Evolutionary conservation across 2,888 invertebrate species (phyloP), one percentile per base, ranked within the genome.

Genomic region (Busseola fusca): DNA sequence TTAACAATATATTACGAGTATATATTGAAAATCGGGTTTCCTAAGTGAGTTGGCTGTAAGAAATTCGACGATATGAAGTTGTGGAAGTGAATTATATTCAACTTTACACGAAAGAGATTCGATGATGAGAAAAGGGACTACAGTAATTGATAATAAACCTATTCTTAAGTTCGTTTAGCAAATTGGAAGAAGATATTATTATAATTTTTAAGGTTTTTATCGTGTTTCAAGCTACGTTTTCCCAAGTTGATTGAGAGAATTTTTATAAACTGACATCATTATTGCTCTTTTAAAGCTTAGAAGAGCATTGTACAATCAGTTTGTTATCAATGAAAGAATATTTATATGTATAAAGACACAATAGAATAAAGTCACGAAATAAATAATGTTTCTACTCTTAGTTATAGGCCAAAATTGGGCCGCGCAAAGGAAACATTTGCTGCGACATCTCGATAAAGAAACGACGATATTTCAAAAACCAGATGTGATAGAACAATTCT

Each of bases 401-500:
- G 21, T n/a, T 63, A 6, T 27, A 34, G 1, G 62, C 4, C 2
- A 16, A 56, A 56, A 59, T 72, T 27, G 9, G 12, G 5, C 27
- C 4, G 12, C 7, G 10, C 25, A 3, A 18, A 21, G 1, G 5
- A 40, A 21, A 14, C 0, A 48, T 54, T 25, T 21, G 12, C 18
- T n/a, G 7, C 45, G 18, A 54, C 7, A 18, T 58, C 54, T 27
- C 50, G 14, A 34, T 66, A 58, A 69, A 64, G 12, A 65, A 66
- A 64, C 63, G 27, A 16, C 16, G 12, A 64, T 81, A 73, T 69
- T 67, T 69, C 27, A 40, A 45, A 62, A 81, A 68, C 69, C 64
- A 63, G 50, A 77, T 70, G 64, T 67, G 69, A 40, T 77, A 69
- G n/a, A 73, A 14, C n/a, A 42, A 69, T 27, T 69, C 66, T 80